Percentiles rank a stretch among this genome's conserved stretches.
Evolutionary conservation across 2,113 vertebrate genomes (phyloP).

Genomic region (Oenanthe melanoleuca): DNA sequence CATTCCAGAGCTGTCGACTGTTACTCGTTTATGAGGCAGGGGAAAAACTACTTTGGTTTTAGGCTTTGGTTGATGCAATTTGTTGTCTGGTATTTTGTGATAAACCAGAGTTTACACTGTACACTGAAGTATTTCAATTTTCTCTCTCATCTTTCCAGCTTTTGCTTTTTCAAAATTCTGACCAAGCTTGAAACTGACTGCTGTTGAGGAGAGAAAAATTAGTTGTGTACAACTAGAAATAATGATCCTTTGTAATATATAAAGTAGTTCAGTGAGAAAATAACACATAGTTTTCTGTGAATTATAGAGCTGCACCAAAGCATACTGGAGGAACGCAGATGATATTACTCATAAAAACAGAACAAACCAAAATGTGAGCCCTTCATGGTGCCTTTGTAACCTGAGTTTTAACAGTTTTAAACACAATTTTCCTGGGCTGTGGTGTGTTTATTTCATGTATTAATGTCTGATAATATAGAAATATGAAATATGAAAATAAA

Average conservation of each 20-base stretch:
- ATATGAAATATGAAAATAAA: constrained; percentile 16
- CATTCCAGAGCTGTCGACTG: constrained; percentile 68
- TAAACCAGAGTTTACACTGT: constrained; percentile 28
- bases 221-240: neutral
- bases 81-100: constrained; percentile 49
- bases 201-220: neutral
- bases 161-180: neutral
- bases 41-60: neutral
- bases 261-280: neutral
- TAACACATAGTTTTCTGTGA: neutral
- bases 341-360: neutral
- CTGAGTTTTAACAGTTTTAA: neutral
- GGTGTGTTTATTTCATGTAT: constrained; percentile 6
- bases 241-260: neutral
- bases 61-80: constrained; percentile 30
- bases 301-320: neutral
- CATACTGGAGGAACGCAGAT: neutral
- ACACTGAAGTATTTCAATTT: constrained; percentile 4
- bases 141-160: neutral
- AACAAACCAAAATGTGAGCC: neutral
- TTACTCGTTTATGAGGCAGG: constrained; percentile 32
- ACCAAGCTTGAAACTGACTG: constrained; percentile 7
- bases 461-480: neutral
- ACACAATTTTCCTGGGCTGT: neutral
- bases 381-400: neutral